Evolutionary conservation across 2,113 vertebrate genomes (phyloP).

Genomic region (Alectura lathami): DNA sequence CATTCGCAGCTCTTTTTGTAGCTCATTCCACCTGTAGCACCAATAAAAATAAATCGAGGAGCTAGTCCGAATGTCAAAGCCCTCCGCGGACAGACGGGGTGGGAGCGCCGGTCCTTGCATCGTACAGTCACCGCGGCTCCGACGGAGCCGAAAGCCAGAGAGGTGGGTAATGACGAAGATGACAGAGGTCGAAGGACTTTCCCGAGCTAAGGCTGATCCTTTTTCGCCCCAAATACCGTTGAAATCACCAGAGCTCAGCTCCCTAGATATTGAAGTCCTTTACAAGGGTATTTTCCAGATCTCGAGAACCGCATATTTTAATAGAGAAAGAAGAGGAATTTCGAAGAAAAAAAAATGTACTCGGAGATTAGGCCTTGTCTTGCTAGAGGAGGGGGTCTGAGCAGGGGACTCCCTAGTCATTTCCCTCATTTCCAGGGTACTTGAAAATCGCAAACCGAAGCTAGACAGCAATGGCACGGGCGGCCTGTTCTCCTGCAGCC

Average conservation of each 20-base stretch:
- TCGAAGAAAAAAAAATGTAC: not conserved
- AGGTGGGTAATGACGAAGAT: not conserved
- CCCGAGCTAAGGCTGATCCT: not conserved
- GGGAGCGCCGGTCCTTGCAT: not conserved
- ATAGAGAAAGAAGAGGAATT: not conserved
- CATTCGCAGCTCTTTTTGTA: not conserved
- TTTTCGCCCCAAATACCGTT: not conserved
- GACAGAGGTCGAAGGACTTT: not conserved
- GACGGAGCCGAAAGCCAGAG: not conserved
- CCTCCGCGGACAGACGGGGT: rapidly evolving
- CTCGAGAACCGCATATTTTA: not conserved
- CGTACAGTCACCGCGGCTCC: not conserved
- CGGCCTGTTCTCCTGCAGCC: not conserved
- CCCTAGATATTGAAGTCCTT: rapidly evolving
- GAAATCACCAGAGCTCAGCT: not conserved
- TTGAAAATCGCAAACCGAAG: not conserved
- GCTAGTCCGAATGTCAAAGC: not conserved
- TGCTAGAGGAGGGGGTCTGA: not conserved
- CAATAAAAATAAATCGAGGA: not conserved
- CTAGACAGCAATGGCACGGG: not conserved
- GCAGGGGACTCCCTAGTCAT: rapidly evolving
- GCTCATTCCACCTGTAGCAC: too few relatives aligned
- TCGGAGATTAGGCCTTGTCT: not conserved
- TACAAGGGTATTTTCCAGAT: not conserved
- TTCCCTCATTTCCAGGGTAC: not conserved